Percentiles rank a stretch among this genome's conserved stretches.
These are phyloP conservation scores for Cacajao melanocephalus DNA, from an alignment of 2,797 vertebrate species.

Conservation along the genomic window DNA sequence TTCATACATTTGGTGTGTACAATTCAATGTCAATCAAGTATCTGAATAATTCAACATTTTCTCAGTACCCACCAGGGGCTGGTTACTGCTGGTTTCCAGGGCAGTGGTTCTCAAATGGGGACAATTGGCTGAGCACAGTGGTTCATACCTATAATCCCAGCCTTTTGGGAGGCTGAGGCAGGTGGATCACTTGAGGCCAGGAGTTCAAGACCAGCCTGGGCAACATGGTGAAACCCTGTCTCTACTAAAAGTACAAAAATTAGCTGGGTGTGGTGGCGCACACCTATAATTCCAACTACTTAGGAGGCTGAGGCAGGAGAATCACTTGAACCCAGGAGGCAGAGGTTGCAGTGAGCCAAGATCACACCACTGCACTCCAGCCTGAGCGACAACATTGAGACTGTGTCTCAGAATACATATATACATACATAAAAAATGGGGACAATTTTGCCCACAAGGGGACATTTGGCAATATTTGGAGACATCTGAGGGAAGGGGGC, in stretches of 20 bases:
- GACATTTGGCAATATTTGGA: background rate
- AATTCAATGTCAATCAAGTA: background rate
- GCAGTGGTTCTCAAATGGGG: background rate
- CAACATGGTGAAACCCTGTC: background rate
- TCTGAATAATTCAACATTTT: background rate
- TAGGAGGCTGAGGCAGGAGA: background rate
- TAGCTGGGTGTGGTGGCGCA: background rate
- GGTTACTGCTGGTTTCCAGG: background rate
- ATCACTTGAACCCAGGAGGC: background rate
- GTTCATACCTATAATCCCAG: background rate
- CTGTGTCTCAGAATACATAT: background rate
- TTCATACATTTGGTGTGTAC: constrained; percentile 1
- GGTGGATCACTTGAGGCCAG: background rate
- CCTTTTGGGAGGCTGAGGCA: background rate
- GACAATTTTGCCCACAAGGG: background rate
- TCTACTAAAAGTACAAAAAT: background rate
- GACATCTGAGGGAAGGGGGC: background rate
- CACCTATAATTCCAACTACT: background rate
- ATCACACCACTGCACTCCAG: background rate
- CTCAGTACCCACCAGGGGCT: background rate
- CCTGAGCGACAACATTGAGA: background rate
- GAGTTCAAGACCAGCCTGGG: background rate
- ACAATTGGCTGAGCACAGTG: background rate
- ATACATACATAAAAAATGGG: background rate
- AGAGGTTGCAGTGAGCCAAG: background rate